A percentile compares a stretch with the other conserved stretches of the same genome.
phyloP scores from a whole-genome alignment of 2,888 invertebrate species.

The Andricus curvator region DNA sequence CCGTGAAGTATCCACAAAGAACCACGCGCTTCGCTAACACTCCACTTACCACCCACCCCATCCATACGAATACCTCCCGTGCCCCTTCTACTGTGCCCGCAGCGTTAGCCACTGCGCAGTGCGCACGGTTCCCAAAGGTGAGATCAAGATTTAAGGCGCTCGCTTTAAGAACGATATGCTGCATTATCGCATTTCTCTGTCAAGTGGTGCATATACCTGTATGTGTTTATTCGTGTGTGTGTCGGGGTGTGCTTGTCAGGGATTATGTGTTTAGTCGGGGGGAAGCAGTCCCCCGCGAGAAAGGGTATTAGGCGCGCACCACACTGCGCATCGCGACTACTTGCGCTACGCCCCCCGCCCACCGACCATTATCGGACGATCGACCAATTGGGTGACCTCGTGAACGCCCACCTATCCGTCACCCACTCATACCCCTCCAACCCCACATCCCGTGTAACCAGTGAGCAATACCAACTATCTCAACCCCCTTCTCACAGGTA shows the following conservation, averaged over 20 bases:
- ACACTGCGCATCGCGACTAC: slow-evolving; percentile 68
- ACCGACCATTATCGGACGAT: slow-evolving; percentile 75
- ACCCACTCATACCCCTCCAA: slow-evolving; percentile 45
- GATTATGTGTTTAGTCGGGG: slow-evolving; percentile 35
- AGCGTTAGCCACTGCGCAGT: slow-evolving; percentile 48
- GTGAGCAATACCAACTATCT: slow-evolving; percentile 45
- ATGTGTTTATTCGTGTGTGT: neutral
- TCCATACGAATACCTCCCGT: slow-evolving; percentile 49
- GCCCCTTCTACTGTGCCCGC: slow-evolving; percentile 56
- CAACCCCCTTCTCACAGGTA: neutral
- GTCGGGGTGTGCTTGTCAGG: slow-evolving; percentile 1
- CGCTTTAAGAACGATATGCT: slow-evolving; percentile 53
- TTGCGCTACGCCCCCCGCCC: slow-evolving; percentile 72
- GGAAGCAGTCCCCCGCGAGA: slow-evolving; percentile 52
- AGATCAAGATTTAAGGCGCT: slow-evolving; percentile 76
- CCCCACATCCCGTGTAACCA: slow-evolving; percentile 42
- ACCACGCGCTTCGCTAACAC: slow-evolving; percentile 65
- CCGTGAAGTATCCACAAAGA: slow-evolving; percentile 44
- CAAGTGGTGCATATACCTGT: slow-evolving; percentile 29
- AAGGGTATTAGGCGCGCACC: slow-evolving; percentile 71
- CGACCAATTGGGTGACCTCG: slow-evolving; percentile 74
- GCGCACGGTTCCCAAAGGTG: slow-evolving; percentile 63
- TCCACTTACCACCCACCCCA: slow-evolving; percentile 56
- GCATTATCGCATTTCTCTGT: slow-evolving; percentile 37
- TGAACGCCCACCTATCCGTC: slow-evolving; percentile 72